Percentiles rank a stretch among this genome's conserved stretches.
These are phyloP conservation scores for Plecturocebus donacophilus DNA, from an alignment of 2,113 vertebrate genomes.

Conservation along the genomic window DNA sequence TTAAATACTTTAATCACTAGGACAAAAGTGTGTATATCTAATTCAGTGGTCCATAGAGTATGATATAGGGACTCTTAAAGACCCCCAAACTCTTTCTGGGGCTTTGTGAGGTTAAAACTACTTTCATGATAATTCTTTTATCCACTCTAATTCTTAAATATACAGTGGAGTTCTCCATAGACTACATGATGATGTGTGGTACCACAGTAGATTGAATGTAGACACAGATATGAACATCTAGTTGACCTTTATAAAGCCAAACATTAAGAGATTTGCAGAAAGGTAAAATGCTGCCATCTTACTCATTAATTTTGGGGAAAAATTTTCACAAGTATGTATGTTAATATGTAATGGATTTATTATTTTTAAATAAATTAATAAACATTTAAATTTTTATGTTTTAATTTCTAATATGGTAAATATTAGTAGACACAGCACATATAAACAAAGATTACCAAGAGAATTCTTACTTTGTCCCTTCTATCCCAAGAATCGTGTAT, in stretches of 20 bases:
- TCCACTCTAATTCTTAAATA: not conserved
- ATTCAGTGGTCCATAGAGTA: not conserved
- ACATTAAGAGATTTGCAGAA: not conserved
- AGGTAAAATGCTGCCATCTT: not conserved
- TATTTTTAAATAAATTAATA: constrained; percentile 29
- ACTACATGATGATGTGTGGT: not conserved
- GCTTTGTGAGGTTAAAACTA: not conserved
- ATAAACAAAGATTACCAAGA: not conserved
- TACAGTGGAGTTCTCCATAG: not conserved
- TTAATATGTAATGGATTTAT: not conserved
- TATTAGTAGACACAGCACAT: not conserved
- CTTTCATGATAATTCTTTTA: not conserved
- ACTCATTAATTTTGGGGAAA: not conserved
- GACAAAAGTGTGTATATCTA: not conserved
- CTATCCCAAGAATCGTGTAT: not conserved
- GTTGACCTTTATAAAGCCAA: not conserved
- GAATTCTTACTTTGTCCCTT: not conserved
- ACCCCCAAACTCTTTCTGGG: not conserved
- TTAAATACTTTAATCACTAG: not conserved
- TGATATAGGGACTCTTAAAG: not conserved
- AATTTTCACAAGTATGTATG: not conserved
- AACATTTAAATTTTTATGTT: not conserved
- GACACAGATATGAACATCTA: not conserved
- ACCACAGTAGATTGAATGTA: not conserved
- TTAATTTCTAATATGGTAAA: constrained; percentile 9